A percentile compares a stretch with the other conserved stretches of the same genome.
Evolutionary conservation across 37 sponge, comb jelly and placozoan species (phyloP).

Genomic region (Spongilla lacustris): DNA sequence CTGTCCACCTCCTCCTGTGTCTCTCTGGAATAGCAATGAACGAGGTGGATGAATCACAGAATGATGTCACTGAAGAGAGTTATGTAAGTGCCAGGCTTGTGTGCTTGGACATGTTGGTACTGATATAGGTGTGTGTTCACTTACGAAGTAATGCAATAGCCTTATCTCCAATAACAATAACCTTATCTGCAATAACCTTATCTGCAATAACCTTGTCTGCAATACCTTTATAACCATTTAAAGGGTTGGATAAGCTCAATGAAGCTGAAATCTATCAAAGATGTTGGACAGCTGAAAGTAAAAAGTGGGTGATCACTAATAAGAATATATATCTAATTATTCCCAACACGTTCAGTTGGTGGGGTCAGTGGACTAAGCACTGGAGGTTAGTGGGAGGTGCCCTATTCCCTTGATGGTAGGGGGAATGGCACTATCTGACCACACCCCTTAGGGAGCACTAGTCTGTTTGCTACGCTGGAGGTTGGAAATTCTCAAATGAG

Average conservation of each 20-base stretch:
- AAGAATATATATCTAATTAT: background rate
- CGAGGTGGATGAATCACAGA: conserved; percentile 10
- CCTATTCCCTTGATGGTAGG: background rate
- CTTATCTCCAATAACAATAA: too few species aligned
- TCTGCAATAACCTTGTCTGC: too few species aligned
- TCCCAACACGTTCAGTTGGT: background rate
- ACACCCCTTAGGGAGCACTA: conserved; percentile 38
- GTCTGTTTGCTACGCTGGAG: conserved; percentile 81
- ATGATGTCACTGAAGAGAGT: conserved; percentile 50
- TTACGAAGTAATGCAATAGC: too few species aligned
- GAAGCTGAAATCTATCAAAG: conserved; percentile 25
- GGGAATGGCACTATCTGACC: background rate
- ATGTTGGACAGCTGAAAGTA: conserved; percentile 64
- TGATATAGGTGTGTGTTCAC: too few species aligned
- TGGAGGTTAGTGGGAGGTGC: conserved; percentile 2
- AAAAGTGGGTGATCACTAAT: conserved; percentile 35
- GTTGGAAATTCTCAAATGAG: conserved; percentile 74
- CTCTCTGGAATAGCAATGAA: conserved; percentile 53
- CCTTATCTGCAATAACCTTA: too few species aligned
- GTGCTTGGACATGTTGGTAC: too few species aligned
- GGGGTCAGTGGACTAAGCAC: background rate
- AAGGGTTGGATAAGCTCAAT: conserved; percentile 24
- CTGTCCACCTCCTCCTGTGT: conserved; percentile 52
- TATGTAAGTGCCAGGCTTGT: background rate
- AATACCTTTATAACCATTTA: too few species aligned